A percentile compares a stretch with the other conserved stretches of the same genome.
Evolutionary conservation across 2,113 vertebrate genomes (phyloP).

Genomic region (Saimiri boliviensis): DNA sequence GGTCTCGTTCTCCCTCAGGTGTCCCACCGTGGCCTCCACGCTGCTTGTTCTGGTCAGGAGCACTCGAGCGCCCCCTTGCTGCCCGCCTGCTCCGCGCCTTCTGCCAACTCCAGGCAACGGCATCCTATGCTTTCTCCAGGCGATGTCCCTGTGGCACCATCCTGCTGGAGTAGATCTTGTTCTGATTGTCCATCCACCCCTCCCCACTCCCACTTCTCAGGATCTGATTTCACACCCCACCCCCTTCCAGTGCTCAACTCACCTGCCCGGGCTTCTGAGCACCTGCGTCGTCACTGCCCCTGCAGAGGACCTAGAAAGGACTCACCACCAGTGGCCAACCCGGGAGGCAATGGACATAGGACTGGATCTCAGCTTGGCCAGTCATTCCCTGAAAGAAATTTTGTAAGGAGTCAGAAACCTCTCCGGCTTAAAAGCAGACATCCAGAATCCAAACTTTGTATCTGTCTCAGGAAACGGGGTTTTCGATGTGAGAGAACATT

Average conservation of each 20-base stretch:
- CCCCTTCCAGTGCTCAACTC: accelerated
- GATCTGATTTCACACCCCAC: neutral
- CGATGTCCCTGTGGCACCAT: neutral
- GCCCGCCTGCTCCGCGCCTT: conserved; percentile 41
- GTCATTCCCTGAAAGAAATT: neutral
- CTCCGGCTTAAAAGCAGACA: neutral
- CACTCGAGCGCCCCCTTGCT: neutral
- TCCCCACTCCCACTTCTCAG: too few relatives aligned
- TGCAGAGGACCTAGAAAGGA: neutral
- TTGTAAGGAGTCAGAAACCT: neutral
- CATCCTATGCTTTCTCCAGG: neutral
- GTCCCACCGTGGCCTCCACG: too few relatives aligned
- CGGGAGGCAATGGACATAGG: neutral
- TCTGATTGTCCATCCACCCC: neutral
- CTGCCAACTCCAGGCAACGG: conserved; percentile 23
- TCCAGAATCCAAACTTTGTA: neutral
- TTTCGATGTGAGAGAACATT: neutral
- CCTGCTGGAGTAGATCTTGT: neutral
- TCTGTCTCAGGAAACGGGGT: neutral
- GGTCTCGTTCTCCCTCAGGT: too few relatives aligned
- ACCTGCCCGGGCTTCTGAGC: neutral
- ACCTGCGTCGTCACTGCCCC: neutral
- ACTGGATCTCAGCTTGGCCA: neutral
- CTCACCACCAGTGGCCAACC: accelerated
- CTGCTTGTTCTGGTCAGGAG: too few relatives aligned